Conservation (phyloP, 2,113 vertebrate species). For the Alosa alosa region DNA sequence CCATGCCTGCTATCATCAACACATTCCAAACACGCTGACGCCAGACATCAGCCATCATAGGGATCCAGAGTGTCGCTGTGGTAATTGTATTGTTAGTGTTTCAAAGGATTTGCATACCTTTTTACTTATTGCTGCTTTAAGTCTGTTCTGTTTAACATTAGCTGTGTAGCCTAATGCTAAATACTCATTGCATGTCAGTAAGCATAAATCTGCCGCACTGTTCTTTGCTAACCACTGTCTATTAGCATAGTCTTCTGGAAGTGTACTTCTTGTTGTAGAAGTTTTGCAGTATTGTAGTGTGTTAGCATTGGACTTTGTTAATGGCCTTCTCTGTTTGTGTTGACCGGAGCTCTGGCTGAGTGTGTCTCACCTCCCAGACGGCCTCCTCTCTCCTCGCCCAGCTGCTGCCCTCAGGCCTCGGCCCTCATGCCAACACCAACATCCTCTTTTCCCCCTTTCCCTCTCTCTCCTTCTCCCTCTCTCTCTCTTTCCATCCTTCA, state of each 20-base stretch:
- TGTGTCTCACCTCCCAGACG: neutral
- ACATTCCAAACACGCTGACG: too few relatives aligned
- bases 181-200: neutral
- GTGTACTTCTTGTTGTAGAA: neutral
- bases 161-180: neutral
- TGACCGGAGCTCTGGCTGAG: neutral
- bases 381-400: slow-evolving; percentile 19
- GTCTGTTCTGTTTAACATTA: neutral
- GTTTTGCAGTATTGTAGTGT: neutral
- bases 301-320: neutral
- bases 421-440: slow-evolving; percentile 46
- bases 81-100: too few relatives aligned
- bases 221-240: neutral
- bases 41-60: too few relatives aligned
- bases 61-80: too few relatives aligned
- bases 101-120: too few relatives aligned
- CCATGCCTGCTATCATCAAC: too few relatives aligned
- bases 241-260: neutral
- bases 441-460: slow-evolving; percentile 41
- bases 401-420: slow-evolving; percentile 23
- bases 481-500: slow-evolving; percentile 14
- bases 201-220: neutral
- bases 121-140: neutral
- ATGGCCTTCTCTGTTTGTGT: neutral
- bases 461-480: slow-evolving; percentile 7